Evolutionary conservation across 2,888 invertebrate species (phyloP).

Genomic region (Athalia rosae): DNA sequence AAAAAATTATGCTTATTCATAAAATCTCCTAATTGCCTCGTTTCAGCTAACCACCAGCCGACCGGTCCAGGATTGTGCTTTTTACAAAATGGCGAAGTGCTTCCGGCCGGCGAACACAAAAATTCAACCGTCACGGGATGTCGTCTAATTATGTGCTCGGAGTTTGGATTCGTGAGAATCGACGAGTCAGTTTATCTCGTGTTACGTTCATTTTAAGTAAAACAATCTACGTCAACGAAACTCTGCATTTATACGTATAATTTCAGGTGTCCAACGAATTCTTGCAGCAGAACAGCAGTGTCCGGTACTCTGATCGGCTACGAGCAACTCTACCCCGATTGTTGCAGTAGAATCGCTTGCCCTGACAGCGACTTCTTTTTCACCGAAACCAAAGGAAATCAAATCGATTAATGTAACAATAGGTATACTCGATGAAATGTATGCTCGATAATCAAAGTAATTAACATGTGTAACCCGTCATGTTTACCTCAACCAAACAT

Average conservation of each 20-base stretch:
- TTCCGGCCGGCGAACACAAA: conserved; percentile 18
- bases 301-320: neutral
- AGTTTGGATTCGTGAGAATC: neutral
- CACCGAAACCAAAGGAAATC: neutral
- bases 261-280: neutral
- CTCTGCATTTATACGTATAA: too few relatives aligned
- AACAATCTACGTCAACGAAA: too few relatives aligned
- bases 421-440: too few relatives aligned
- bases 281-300: neutral
- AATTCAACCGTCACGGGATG: neutral
- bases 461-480: too few relatives aligned
- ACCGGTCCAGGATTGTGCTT: conserved; percentile 8
- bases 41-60: conserved; percentile 2
- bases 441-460: too few relatives aligned
- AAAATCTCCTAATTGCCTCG: conserved; percentile 1
- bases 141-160: neutral
- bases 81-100: neutral
- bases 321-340: neutral
- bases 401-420: too few relatives aligned
- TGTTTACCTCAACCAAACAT: too few relatives aligned
- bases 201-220: too few relatives aligned
- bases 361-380: neutral
- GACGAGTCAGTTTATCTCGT: too few relatives aligned
- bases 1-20: conserved; percentile 26
- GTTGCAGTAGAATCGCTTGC: neutral